Conservation (phyloP, 2,888 invertebrate species). For the Zaprionus bogoriensis region DNA sequence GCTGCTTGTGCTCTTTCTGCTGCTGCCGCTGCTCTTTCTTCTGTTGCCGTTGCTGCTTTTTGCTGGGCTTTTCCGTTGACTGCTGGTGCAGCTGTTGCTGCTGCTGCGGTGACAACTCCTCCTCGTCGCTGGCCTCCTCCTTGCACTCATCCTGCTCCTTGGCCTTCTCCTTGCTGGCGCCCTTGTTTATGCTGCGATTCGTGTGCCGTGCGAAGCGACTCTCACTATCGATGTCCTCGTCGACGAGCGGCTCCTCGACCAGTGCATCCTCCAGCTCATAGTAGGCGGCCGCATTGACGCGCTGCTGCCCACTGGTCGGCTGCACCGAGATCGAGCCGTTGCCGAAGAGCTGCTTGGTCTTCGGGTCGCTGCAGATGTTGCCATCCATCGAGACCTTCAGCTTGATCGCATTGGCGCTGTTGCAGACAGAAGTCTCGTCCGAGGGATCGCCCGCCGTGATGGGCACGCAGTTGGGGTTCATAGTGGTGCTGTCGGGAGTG, state of each 20-base stretch:
- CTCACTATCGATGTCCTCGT: conserved; percentile 16
- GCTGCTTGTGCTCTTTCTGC: too few species aligned
- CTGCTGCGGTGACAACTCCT: background rate
- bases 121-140: background rate
- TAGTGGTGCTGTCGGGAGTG: conserved; percentile 28
- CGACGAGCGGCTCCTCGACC: background rate
- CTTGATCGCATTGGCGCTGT: conserved; percentile 58
- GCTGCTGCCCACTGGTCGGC: conserved; percentile 23
- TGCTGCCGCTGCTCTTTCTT: background rate
- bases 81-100: background rate
- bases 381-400: conserved; percentile 79
- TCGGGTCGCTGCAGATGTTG: conserved; percentile 69
- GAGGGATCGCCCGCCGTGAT: too few species aligned
- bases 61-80: background rate
- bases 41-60: background rate
- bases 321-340: conserved; percentile 73
- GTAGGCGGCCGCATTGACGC: conserved; percentile 4
- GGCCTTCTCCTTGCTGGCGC: background rate
- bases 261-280: background rate
- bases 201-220: conserved; percentile 28
- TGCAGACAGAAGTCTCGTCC: too few species aligned
- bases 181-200: background rate
- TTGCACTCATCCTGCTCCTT: background rate
- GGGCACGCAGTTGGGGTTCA: conserved; percentile 60
- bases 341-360: conserved; percentile 59